These are phyloP conservation scores for Sebastes oblongus DNA, from an alignment of 2,797 vertebrate species.

Conservation along the genomic window DNA sequence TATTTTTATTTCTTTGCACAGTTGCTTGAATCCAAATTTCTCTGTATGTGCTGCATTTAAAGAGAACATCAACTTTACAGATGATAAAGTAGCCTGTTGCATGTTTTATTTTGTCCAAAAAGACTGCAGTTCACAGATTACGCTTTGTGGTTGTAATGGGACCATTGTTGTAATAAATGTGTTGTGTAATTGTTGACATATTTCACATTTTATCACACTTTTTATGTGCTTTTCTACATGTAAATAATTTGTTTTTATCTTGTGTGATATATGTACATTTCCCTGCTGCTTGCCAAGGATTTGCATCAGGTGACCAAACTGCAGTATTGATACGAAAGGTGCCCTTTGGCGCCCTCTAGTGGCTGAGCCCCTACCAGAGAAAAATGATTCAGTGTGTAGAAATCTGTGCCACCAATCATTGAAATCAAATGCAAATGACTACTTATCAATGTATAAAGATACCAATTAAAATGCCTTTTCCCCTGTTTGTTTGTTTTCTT, in stretches of 20 bases:
- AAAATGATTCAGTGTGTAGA: not conserved
- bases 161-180: constrained; percentile 18
- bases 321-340: not conserved
- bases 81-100: not conserved
- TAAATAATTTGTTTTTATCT: not conserved
- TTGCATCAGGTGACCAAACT: not conserved
- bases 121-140: not conserved
- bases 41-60: not conserved
- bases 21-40: not conserved
- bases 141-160: not conserved
- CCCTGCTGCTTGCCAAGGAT: not conserved
- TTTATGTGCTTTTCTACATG: not conserved
- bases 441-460: not conserved
- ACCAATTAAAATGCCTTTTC: not conserved
- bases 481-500: not conserved
- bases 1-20: not conserved
- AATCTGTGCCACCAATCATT: not conserved
- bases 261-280: not conserved
- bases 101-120: not conserved
- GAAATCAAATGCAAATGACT: not conserved
- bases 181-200: not conserved
- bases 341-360: not conserved
- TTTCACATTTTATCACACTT: not conserved
- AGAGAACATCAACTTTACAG: not conserved
- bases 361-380: not conserved